Percentiles rank a stretch among this genome's conserved stretches.
Conservation (phyloP, 2,797 vertebrate genomes). For the Dryobates pubescens region DNA sequence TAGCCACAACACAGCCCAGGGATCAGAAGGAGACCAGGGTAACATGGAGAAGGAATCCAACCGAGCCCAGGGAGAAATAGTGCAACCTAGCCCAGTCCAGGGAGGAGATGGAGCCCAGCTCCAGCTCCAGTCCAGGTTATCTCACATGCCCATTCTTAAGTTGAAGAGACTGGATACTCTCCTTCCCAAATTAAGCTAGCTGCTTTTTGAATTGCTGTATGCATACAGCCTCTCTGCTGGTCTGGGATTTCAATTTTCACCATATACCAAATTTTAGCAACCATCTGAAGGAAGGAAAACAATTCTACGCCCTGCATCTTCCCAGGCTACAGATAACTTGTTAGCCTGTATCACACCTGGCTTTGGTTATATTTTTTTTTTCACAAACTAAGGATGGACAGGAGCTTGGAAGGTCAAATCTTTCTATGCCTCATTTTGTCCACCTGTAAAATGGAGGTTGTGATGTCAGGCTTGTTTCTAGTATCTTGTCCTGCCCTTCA, state of each 20-base stretch:
- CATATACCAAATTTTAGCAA: not conserved
- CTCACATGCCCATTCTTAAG: not conserved
- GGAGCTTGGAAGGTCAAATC: not conserved
- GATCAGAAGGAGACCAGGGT: too few species aligned
- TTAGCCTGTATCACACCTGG: not conserved
- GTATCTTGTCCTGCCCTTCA: not conserved
- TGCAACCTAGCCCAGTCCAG: too few species aligned
- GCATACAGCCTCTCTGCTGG: not conserved
- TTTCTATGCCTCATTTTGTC: not conserved
- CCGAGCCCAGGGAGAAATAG: too few species aligned
- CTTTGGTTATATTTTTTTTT: not conserved
- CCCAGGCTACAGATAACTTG: not conserved
- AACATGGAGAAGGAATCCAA: too few species aligned
- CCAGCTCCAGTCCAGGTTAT: not conserved
- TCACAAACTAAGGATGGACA: not conserved
- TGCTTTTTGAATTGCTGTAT: not conserved
- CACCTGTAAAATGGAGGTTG: not conserved
- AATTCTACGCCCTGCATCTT: not conserved
- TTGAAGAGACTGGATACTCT: not conserved
- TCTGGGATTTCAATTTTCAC: not conserved
- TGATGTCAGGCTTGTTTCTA: not conserved
- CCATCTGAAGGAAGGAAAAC: too few species aligned
- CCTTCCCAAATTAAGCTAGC: not conserved
- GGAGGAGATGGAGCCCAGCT: too few species aligned
- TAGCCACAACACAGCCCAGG: too few species aligned